phyloP scores from a whole-genome alignment of 1,140 invertebrate genomes.

The Streblospio benedicti region DNA sequence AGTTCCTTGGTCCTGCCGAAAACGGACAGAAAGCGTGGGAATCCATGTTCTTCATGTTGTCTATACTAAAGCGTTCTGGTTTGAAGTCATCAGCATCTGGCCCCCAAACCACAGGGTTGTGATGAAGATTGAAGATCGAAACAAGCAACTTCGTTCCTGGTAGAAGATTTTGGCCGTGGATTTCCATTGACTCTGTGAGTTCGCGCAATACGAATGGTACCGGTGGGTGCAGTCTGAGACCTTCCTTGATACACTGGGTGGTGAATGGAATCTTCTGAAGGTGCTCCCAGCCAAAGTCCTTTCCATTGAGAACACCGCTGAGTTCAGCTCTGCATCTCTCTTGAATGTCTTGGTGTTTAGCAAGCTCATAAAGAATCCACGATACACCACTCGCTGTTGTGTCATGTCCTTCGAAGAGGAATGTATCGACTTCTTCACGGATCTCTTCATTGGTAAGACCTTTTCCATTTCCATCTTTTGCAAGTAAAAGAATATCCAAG shows the following conservation, averaged over 20 bases:
- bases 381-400: constrained; percentile 30
- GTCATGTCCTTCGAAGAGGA: constrained; percentile 28
- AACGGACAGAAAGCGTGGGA: constrained; percentile 26
- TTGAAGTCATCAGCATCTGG: constrained; percentile 11
- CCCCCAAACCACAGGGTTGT: constrained; percentile 22
- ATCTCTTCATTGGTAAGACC: constrained; percentile 21
- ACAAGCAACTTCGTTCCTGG: constrained; percentile 16
- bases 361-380: constrained; percentile 68
- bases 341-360: constrained; percentile 64
- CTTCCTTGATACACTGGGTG: constrained; percentile 44
- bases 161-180: constrained; percentile 30
- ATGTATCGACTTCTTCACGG: constrained; percentile 32
- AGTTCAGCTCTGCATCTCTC: constrained; percentile 68
- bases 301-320: constrained; percentile 55
- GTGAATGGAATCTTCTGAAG: constrained; percentile 36
- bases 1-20: constrained; percentile 26
- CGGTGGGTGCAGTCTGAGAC: constrained; percentile 39
- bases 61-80: constrained; percentile 24
- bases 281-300: constrained; percentile 48
- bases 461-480: constrained; percentile 14
- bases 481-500: constrained; percentile 14
- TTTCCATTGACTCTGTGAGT: constrained; percentile 56
- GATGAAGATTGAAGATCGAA: constrained; percentile 22
- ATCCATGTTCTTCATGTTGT: constrained; percentile 19
- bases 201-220: constrained; percentile 62